phyloP scores from a whole-genome alignment of 1,140 invertebrate species.

The Hylaeus anthracinus region DNA sequence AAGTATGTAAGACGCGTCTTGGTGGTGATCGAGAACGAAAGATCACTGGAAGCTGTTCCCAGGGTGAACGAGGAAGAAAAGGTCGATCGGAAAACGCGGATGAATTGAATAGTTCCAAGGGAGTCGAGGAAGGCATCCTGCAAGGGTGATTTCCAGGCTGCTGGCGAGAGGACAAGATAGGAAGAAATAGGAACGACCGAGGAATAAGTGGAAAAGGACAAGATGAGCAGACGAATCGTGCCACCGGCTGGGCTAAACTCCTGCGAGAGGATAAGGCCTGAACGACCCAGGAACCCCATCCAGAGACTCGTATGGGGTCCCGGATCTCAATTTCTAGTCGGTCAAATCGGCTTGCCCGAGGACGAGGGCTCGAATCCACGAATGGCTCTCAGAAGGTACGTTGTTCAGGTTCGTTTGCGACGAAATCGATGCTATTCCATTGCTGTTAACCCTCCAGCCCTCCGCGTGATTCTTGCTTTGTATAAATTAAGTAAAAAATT shows the following conservation, averaged over 20 bases:
- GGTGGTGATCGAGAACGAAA: slow-evolving; percentile 1
- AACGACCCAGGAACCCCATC: slow-evolving; percentile 72
- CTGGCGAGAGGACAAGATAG: neutral
- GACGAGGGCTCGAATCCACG: slow-evolving; percentile 87
- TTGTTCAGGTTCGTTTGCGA: neutral
- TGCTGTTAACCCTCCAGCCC: too few species aligned
- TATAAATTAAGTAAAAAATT: too few species aligned
- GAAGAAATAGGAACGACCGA: too few species aligned
- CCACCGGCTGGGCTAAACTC: slow-evolving; percentile 65
- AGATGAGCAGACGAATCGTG: slow-evolving; percentile 67
- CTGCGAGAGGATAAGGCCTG: slow-evolving; percentile 74
- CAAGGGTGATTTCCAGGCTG: slow-evolving; percentile 4
- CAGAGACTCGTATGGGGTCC: slow-evolving; percentile 71
- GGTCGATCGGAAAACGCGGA: neutral
- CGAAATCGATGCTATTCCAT: too few species aligned
- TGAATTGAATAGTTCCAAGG: slow-evolving; percentile 3
- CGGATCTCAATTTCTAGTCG: slow-evolving; percentile 72
- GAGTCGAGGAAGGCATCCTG: neutral
- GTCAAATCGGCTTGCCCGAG: slow-evolving; percentile 80
- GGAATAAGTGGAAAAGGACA: neutral
- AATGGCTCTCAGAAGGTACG: slow-evolving; percentile 85
- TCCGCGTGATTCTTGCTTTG: too few species aligned
- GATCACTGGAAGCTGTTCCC: neutral
- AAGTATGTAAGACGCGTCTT: slow-evolving; percentile 10
- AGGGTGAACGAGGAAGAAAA: neutral